Evolutionary conservation across 2,797 vertebrate genomes (phyloP), one percentile per base, ranked within the genome.

Genomic region (Limosa lapponica): DNA sequence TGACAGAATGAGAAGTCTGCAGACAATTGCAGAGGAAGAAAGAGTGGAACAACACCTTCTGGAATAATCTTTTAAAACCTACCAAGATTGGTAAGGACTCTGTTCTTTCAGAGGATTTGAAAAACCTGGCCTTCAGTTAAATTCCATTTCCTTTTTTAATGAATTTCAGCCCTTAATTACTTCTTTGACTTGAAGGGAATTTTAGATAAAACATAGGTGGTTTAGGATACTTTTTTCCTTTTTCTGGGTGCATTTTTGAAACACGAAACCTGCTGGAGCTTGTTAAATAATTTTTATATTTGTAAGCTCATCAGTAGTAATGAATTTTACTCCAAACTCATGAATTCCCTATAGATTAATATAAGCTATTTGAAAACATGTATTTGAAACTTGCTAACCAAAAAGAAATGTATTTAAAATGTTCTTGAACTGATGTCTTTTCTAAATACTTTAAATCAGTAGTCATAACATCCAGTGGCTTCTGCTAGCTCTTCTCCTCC

Each of bases 71-170:
- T 20, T 36, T 44, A 16, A 52, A 85, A 64, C 64, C 25, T 65
- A 41, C 15, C 18, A 19, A 44, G 8, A 30, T 23, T 66, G 10
- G 11, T 24, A 59, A 74, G 8, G 27, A 51, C 8, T 54, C 3
- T 0, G 14, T 55, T 83, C 20, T 74, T 78, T 70, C 37, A 77
- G 13, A 65, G 49, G 3, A 6, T 48, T 66, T 49, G 8, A 75
- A 74, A 6, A 65, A 25, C 19, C 1, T 0, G 0, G 11, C 4
- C 43, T 79, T 16, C 17, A 30, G 6, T 32, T 73, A 44, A 34
- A 73, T 61, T 71, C 2, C 7, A 6, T 43, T 84, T 32, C 3
- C 22, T 84, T 73, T 84, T 37, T 43, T 59, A 59, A 25, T 34
- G 28, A 75, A 65, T 69, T 6, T 37, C 15, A 65, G 43, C 1